These are phyloP conservation scores for Smittia aterrima DNA, from an alignment of 2,888 invertebrate species.

Conservation along the genomic window DNA sequence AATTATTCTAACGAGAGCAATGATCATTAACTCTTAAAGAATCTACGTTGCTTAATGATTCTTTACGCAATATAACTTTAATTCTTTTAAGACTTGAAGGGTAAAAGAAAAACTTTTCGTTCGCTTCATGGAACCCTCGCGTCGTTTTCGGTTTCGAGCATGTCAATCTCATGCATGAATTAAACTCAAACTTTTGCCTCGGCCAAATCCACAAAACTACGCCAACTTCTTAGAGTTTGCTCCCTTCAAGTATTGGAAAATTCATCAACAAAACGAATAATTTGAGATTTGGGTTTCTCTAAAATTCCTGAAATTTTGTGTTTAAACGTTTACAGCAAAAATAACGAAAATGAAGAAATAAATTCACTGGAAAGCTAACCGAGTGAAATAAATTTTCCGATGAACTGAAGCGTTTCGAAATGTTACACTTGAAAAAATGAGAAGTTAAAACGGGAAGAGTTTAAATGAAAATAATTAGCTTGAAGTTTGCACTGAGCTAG, in stretches of 20 bases:
- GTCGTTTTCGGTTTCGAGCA: neutral
- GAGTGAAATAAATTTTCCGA: constrained; percentile 24
- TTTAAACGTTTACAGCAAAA: too few species aligned
- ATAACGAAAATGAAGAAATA: too few species aligned
- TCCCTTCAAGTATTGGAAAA: too few species aligned
- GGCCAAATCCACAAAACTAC: neutral
- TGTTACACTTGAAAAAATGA: constrained; percentile 24
- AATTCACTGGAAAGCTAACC: neutral
- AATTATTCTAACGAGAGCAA: too few species aligned
- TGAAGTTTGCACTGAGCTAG: constrained; percentile 1
- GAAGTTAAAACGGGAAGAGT: neutral
- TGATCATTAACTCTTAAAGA: too few species aligned
- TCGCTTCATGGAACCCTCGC: neutral
- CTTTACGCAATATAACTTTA: too few species aligned
- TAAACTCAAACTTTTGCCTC: neutral
- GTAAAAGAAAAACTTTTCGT: neutral
- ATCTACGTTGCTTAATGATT: too few species aligned
- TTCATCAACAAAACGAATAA: too few species aligned
- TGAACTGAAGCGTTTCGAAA: constrained; percentile 30
- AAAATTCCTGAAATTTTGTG: too few species aligned
- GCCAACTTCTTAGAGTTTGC: neutral
- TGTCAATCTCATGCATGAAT: constrained; percentile 31
- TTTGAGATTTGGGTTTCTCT: too few species aligned
- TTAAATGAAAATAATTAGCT: constrained; percentile 1
- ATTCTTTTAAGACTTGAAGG: too few species aligned